Evolutionary conservation across 2,888 invertebrate genomes (phyloP), one percentile per base, ranked within the genome.

Genomic region (Cynaeus angustus): DNA sequence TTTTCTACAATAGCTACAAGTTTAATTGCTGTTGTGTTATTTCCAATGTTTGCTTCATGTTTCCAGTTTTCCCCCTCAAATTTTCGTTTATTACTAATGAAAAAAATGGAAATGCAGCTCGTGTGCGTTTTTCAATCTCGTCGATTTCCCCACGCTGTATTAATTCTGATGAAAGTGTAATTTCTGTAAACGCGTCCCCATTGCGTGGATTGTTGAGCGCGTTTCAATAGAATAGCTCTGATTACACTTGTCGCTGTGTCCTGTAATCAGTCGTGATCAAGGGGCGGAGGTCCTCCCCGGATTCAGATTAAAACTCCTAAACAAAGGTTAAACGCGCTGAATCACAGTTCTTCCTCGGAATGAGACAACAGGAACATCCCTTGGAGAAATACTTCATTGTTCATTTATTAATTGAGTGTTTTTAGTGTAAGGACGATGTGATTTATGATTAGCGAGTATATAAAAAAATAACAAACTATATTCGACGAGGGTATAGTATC

Each of bases 271-370:
- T 72, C 65, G 73, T 77, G 72, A 76, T 77, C 75, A 58, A 45
- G 66, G 70, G 66, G n/a, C 13, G 45, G 62, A 38, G 62, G 74
- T 71, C 79, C 79, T 75, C 78, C 82, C 78, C 75, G 75, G 77
- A 74, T 73, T 79, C 76, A 82, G 81, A 83, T 83, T 83, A 83
- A 82, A 83, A 82, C 78, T 77, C 72, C 77, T 80, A 79, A 82
- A 82, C 82, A 82, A 83, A 83, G 82, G 83, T 83, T 82, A 83
- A 81, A 77, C 76, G 78, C 69, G 74, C 75, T 72, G 74, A 70
- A 74, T 62, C 62, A 62, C 62, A 62, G 48, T 62, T 50, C 62
- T 50, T 50, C 13, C 38, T 30, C 21, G 16, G 13, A 37, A 30
- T 13, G 59, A 46, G 45, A 45, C 46, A 46, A 46, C 26, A 10